Conservation (phyloP, 64 coral and sea anemone genomes). For the Orbicella faveolata region DNA sequence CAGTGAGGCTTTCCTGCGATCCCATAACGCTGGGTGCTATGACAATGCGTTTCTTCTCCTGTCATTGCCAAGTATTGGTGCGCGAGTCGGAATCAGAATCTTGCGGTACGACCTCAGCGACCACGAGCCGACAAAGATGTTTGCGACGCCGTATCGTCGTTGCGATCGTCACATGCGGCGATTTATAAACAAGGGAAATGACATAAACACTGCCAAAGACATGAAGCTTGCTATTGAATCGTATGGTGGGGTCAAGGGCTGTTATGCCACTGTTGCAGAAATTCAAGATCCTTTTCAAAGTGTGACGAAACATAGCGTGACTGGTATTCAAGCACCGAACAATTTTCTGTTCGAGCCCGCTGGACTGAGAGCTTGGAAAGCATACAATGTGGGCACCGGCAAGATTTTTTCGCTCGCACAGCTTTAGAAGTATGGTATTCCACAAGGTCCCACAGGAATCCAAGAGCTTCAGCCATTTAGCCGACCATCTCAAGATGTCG, state of each 20-base stretch:
- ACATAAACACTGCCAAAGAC: background rate
- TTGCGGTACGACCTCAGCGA: slow-evolving; percentile 33
- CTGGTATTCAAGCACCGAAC: slow-evolving; percentile 26
- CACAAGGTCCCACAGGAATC: slow-evolving; percentile 28
- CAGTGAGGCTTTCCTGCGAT: slow-evolving; percentile 28
- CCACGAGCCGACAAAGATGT: slow-evolving; percentile 42
- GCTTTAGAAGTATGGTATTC: slow-evolving; percentile 6
- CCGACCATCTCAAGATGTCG: slow-evolving; percentile 18
- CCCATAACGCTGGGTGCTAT: slow-evolving; percentile 48
- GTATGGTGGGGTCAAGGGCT: slow-evolving; percentile 47
- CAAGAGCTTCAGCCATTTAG: slow-evolving; percentile 28
- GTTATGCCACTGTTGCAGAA: slow-evolving; percentile 15
- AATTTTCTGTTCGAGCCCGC: slow-evolving; percentile 28
- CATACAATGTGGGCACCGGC: slow-evolving; percentile 38
- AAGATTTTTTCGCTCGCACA: slow-evolving; percentile 6
- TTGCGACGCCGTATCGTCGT: no score
- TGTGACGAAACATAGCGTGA: slow-evolving; percentile 29
- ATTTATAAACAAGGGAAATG: slow-evolving; percentile 9
- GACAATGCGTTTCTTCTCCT: slow-evolving; percentile 23
- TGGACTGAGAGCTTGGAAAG: slow-evolving; percentile 48
- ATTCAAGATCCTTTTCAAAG: slow-evolving; percentile 9
- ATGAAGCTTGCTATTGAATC: slow-evolving; percentile 62
- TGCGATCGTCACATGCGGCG: background rate
- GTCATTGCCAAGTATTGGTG: slow-evolving; percentile 21
- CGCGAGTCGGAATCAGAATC: slow-evolving; percentile 21